phyloP scores from a whole-genome alignment of 2,113 vertebrate species.

The Thinocorus orbignyianus region DNA sequence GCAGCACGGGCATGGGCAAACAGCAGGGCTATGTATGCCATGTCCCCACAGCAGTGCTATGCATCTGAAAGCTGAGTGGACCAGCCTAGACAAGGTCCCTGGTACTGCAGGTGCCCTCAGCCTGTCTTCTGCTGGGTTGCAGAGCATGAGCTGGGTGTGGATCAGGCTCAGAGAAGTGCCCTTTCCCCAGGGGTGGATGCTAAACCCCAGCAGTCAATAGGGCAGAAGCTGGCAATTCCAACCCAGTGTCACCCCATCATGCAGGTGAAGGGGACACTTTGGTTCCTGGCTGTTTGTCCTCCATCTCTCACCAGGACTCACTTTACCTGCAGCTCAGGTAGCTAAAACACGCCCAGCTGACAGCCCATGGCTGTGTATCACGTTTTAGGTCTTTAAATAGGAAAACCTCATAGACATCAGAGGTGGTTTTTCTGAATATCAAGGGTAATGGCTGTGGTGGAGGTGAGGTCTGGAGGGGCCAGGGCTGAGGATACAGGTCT shows the following conservation, averaged over 20 bases:
- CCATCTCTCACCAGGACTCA: not conserved
- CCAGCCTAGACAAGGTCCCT: fast-evolving
- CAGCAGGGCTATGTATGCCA: fast-evolving
- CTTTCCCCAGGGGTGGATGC: too few species aligned
- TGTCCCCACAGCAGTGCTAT: not conserved
- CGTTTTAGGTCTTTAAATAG: not conserved
- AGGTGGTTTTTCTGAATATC: not conserved
- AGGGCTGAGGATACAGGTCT: not conserved
- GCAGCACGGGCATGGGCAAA: not conserved
- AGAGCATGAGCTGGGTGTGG: not conserved
- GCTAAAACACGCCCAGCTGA: not conserved
- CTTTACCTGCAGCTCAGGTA: not conserved
- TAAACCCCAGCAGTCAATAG: not conserved
- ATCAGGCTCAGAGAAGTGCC: not conserved
- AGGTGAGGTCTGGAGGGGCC: not conserved
- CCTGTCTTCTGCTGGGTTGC: not conserved
- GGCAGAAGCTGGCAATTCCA: not conserved
- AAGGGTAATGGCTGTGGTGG: not conserved
- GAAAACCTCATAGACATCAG: not conserved
- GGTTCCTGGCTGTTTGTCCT: not conserved
- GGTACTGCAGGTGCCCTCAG: not conserved
- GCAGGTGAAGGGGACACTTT: not conserved
- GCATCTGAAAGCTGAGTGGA: not conserved
- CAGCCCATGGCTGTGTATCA: not conserved
- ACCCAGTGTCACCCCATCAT: not conserved